Evolutionary conservation across 2,113 vertebrate species (phyloP).

Genomic region (Eptesicus fuscus): DNA sequence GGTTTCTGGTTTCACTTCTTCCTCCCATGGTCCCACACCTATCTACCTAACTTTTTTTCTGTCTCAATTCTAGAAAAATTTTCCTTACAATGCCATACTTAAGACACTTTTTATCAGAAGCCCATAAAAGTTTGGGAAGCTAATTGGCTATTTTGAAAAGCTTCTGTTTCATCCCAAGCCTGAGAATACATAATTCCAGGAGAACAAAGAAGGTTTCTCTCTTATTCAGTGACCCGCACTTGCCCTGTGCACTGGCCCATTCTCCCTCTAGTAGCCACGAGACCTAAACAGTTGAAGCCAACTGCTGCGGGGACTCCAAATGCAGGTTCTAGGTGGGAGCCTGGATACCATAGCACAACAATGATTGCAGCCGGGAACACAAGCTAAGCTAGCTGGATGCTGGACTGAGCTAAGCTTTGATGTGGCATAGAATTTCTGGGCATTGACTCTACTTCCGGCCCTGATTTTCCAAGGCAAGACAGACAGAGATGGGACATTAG

Average conservation of each 20-base stretch:
- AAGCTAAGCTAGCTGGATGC: neutral
- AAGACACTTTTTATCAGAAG: neutral
- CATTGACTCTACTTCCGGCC: neutral
- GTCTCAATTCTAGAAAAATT: neutral
- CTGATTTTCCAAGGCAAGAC: neutral
- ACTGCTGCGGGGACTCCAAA: neutral
- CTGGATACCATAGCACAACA: neutral
- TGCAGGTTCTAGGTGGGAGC: neutral
- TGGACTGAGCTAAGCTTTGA: neutral
- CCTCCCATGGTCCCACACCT: too few relatives aligned
- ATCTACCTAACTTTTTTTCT: too few relatives aligned
- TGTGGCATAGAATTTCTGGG: neutral
- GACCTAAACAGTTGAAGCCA: neutral
- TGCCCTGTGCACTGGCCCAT: neutral
- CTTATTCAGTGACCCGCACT: neutral
- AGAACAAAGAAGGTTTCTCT: neutral
- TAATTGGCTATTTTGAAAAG: neutral
- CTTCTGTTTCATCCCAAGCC: neutral
- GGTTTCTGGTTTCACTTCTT: too few relatives aligned
- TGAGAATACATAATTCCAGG: neutral
- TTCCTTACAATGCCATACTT: neutral
- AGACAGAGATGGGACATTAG: neutral
- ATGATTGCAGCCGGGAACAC: neutral
- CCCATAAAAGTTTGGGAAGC: neutral
- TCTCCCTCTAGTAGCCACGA: neutral